Evolutionary conservation across 2,797 vertebrate species (phyloP).

Genomic region (Pangasius mekongensis): DNA sequence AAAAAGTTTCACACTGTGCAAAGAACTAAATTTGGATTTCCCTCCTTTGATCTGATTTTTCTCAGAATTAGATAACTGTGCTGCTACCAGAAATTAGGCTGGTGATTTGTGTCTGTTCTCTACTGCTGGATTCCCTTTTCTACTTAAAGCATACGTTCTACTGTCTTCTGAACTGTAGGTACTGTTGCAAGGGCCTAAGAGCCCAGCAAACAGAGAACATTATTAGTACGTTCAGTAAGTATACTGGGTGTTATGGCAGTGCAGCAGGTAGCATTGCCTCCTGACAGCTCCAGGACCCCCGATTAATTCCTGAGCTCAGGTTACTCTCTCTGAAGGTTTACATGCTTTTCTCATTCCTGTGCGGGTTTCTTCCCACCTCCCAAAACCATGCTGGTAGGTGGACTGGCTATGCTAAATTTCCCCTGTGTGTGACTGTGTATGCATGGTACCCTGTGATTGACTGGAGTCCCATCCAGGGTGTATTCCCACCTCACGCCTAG

Average conservation of each 20-base stretch:
- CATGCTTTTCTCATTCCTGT: not conserved
- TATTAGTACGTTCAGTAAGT: not conserved
- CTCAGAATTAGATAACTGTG: conserved; percentile 25
- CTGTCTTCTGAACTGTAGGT: not conserved
- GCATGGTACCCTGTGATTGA: not conserved
- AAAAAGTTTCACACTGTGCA: not conserved
- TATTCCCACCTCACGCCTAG: not conserved
- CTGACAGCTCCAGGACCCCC: not conserved
- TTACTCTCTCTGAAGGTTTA: not conserved
- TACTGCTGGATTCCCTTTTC: not conserved
- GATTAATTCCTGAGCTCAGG: not conserved
- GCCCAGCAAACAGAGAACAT: not conserved
- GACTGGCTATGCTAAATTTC: not conserved
- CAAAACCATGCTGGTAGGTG: not conserved
- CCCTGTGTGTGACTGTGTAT: not conserved
- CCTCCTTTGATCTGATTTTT: conserved; percentile 31
- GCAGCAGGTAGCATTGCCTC: not conserved
- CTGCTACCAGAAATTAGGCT: conserved; percentile 11
- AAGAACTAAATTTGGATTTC: conserved; percentile 32
- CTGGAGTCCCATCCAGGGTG: not conserved
- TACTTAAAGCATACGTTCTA: not conserved
- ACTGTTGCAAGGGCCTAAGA: not conserved
- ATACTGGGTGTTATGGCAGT: not conserved
- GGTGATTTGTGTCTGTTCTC: conserved; percentile 31
- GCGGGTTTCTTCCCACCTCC: not conserved